phyloP scores from a whole-genome alignment of 2,113 vertebrate species.

The Apodemus sylvaticus region DNA sequence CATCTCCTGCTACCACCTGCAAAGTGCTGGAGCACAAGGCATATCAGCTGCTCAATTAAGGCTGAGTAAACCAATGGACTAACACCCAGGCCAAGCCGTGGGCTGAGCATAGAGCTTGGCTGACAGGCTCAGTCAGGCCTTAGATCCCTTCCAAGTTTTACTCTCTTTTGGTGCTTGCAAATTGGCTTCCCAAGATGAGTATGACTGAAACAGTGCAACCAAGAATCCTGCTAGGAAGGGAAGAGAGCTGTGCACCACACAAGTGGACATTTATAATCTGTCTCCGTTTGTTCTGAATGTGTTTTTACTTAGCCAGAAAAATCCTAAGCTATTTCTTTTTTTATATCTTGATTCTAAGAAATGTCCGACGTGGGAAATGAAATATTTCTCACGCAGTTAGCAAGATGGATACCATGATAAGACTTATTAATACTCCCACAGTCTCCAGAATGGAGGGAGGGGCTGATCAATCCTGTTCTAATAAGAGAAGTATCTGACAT shows the following conservation, averaged over 20 bases:
- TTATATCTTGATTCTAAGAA: not conserved
- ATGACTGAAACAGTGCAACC: fast-evolving
- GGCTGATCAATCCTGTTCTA: not conserved
- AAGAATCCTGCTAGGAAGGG: fast-evolving
- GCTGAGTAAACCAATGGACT: fast-evolving
- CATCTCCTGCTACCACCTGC: fast-evolving
- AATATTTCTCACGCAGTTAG: not conserved
- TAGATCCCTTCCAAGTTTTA: not conserved
- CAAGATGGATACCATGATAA: not conserved
- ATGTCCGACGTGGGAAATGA: not conserved
- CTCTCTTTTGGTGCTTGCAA: not conserved
- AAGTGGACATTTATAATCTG: not conserved
- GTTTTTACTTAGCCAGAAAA: not conserved
- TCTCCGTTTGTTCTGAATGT: not conserved
- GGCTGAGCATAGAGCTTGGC: fast-evolving
- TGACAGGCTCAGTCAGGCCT: fast-evolving
- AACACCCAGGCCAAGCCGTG: not conserved
- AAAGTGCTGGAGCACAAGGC: not conserved
- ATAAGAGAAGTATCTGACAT: not conserved
- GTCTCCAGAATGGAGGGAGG: not conserved
- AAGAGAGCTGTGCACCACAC: fast-evolving
- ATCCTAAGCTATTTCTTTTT: not conserved
- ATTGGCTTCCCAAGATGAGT: not conserved
- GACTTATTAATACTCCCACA: not conserved
- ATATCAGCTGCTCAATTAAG: not conserved